Base-by-base conservation (phyloP, 2,113 vertebrate genomes). In the Noturus placidus region DNA sequence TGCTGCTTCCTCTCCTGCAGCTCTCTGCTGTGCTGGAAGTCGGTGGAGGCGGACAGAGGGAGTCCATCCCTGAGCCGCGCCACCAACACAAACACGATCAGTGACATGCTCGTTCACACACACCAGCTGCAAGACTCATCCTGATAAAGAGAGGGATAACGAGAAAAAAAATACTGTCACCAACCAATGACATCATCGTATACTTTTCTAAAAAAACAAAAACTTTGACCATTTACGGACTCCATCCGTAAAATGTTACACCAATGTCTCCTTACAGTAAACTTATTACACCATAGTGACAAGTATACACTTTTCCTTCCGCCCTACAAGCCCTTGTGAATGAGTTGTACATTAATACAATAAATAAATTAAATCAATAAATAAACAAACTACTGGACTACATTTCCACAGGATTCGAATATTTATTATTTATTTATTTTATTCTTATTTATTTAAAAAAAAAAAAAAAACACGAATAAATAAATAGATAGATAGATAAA, bases 41-140 rank as follows among this genome's bases (percentile, higher is more conserved):
- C 97, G 11, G 97, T 98, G 93, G 98, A 99, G 84, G 97, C 98
- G 1, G 98, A 99, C 90, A 99, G 97, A n/a, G 97, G 98, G 90
- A 99, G 96, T 86, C 97, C 98, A 90, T 99, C 98, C 94, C 96
- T 96, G 94, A 98, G 95, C 92, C 98, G 94, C 89, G 97, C 97
- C 92, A 99, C 96, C 0, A 97, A 98, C 90, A 97, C 97, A 87
- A 98, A 99, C 88, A 98, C 93, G 96, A 99, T 99, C 97, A 97
- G 93, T 94, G 98, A 96, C 97, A 99, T 99, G 94, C 94, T 98
- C 67, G 14, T 25, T 95, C 91, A 56, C 91, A 22, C 86, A 86
- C 91, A 93, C 86, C 95, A 89, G 96, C 95, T 94, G 96, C 94
- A 94, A 95, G 93, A 94, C 92, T 93, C 92, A 91, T 91, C 89